Conservation (phyloP, 2,797 vertebrate species). For the Silurus lanzhouensis region DNA sequence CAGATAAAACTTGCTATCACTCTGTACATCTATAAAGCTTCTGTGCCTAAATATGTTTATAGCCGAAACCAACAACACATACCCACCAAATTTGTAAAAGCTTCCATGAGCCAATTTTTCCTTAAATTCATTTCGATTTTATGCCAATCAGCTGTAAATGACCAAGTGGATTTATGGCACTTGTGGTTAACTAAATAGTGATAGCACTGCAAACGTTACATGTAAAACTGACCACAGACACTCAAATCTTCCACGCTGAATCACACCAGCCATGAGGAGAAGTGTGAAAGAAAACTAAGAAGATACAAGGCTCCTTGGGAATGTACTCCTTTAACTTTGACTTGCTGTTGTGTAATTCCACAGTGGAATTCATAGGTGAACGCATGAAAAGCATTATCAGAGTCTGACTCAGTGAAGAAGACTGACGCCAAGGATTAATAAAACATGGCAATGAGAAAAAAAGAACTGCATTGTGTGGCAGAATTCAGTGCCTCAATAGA, state of each 20-base stretch:
- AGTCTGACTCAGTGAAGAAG: neutral
- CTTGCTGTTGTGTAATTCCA: constrained; percentile 1
- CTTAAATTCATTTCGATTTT: neutral
- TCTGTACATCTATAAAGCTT: neutral
- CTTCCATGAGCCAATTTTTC: neutral
- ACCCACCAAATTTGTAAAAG: neutral
- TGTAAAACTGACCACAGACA: constrained; percentile 1
- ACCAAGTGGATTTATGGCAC: neutral
- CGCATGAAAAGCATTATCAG: constrained; percentile 11
- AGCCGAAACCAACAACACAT: neutral
- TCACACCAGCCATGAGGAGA: constrained; percentile 1
- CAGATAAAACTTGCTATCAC: neutral
- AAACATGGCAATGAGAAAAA: neutral
- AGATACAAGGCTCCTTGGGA: neutral
- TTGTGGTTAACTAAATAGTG: neutral
- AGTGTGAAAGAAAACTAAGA: neutral
- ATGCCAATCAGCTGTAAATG: neutral
- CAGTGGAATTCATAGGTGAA: neutral
- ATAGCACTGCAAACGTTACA: neutral
- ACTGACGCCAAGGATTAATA: constrained; percentile 19
- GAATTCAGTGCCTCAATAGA: neutral
- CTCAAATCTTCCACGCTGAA: constrained; percentile 1
- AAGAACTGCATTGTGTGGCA: neutral
- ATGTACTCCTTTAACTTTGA: constrained; percentile 11
- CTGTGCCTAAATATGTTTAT: neutral